Percentiles rank a stretch among this genome's conserved stretches.
phyloP scores from a whole-genome alignment of 2,888 invertebrate species.

The Parnassius apollo region DNA sequence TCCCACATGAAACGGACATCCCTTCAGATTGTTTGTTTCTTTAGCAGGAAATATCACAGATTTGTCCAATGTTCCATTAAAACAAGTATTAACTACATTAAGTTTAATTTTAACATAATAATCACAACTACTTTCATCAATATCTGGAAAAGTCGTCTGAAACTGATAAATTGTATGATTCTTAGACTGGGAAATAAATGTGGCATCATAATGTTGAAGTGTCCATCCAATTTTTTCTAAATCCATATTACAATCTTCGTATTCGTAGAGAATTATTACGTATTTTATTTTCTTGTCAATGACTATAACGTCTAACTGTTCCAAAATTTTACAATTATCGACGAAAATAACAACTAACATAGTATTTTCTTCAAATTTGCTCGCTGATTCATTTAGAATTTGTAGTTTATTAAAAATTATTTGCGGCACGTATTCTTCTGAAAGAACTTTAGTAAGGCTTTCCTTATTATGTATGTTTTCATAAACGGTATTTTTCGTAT shows the following conservation, averaged over 20 bases:
- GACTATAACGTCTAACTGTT: conserved; percentile 31
- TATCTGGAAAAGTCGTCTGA: conserved; percentile 42
- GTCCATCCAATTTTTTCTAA: conserved; percentile 35
- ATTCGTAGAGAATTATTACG: conserved; percentile 40
- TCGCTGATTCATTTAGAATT: background rate
- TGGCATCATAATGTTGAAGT: conserved; percentile 42
- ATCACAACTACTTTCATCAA: conserved; percentile 45
- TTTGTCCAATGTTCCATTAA: conserved; percentile 37
- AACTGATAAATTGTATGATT: conserved; percentile 32
- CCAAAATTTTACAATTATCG: conserved; percentile 34
- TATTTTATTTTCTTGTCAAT: conserved; percentile 37
- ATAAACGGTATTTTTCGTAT: background rate
- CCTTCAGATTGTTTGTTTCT: conserved; percentile 45
- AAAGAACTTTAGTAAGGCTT: conserved; percentile 6
- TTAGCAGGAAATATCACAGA: conserved; percentile 44
- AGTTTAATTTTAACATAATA: conserved; percentile 31
- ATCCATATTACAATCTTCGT: conserved; percentile 28
- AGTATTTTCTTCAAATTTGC: conserved; percentile 14
- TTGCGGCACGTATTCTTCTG: conserved; percentile 2
- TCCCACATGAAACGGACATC: conserved; percentile 55
- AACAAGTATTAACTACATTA: conserved; percentile 43
- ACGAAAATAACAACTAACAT: conserved; percentile 38
- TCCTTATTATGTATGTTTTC: background rate
- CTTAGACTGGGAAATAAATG: conserved; percentile 41
- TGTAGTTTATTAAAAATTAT: conserved; percentile 6